A percentile compares a stretch with the other conserved stretches of the same genome.
These are phyloP conservation scores for Phylloscopus collybita DNA, from an alignment of 2,797 vertebrate genomes.

Conservation along the genomic window DNA sequence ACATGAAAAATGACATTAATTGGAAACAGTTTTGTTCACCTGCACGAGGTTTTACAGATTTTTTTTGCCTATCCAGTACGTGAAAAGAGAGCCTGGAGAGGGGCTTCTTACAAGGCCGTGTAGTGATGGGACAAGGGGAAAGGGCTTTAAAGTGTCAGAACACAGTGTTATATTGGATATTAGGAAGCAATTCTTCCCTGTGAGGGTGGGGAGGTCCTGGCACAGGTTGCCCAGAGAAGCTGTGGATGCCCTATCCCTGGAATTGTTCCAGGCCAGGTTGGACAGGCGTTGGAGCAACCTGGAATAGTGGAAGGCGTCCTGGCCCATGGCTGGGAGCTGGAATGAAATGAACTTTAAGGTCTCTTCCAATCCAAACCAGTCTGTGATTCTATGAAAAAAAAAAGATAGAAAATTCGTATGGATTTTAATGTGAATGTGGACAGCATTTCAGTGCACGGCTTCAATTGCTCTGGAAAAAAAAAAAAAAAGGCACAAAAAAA, in stretches of 20 bases:
- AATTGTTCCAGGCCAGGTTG: background rate
- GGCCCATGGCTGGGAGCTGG: background rate
- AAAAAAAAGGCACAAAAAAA: background rate
- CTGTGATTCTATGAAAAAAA: background rate
- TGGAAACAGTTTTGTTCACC: background rate
- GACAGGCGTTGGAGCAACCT: fast-evolving
- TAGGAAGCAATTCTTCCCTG: background rate
- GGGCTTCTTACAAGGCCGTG: background rate
- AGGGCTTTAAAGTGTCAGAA: background rate
- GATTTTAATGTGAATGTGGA: background rate
- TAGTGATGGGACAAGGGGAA: too few relatives aligned
- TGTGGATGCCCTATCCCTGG: background rate
- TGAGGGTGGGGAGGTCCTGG: background rate
- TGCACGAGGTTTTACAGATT: background rate
- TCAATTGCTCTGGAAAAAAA: background rate
- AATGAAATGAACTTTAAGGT: background rate
- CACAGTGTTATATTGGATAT: background rate
- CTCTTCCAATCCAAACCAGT: background rate
- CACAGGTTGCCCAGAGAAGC: background rate
- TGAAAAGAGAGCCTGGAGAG: background rate
- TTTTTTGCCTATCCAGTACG: background rate
- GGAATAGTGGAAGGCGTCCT: background rate
- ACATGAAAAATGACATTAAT: fast-evolving
- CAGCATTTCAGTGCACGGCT: background rate
- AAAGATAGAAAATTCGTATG: background rate